phyloP scores from a whole-genome alignment of 2,888 invertebrate species.

The Bimastos eiseni region DNA sequence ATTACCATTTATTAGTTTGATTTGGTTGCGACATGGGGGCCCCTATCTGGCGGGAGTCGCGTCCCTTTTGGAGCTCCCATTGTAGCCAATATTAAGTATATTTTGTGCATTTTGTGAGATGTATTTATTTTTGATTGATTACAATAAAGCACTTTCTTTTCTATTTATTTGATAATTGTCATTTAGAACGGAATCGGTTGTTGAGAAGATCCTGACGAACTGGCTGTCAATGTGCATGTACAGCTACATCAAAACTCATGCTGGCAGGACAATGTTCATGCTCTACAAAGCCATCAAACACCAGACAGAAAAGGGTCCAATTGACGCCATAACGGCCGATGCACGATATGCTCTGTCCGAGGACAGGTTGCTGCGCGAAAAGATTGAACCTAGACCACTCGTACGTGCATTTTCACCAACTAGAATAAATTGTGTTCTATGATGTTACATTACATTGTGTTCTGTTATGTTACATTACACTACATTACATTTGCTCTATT shows the following conservation, averaged over 20 bases:
- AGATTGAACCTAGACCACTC: conserved; percentile 76
- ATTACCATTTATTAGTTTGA: too few species aligned
- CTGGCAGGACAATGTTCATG: conserved; percentile 95
- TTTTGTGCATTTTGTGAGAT: too few species aligned
- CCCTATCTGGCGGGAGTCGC: too few species aligned
- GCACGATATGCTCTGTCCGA: conserved; percentile 97
- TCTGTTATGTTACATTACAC: neutral
- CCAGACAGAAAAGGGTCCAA: conserved; percentile 98
- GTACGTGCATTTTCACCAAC: conserved; percentile 45
- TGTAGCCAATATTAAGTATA: too few species aligned
- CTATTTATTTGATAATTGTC: too few species aligned
- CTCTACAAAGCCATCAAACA: conserved; percentile 98
- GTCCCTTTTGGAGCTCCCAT: too few species aligned
- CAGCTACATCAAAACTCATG: conserved; percentile 86
- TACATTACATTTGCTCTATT: too few species aligned
- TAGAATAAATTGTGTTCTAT: neutral
- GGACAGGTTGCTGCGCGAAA: conserved; percentile 95
- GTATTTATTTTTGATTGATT: too few species aligned
- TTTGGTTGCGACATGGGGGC: too few species aligned
- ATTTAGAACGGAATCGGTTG: conserved; percentile 88
- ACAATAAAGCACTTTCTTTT: too few species aligned
- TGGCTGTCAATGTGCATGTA: conserved; percentile 98
- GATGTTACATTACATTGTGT: neutral
- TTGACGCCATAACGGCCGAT: conserved; percentile 94
- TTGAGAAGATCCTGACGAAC: conserved; percentile 97